Conservation (phyloP, 1,140 invertebrate genomes). For the Temnothorax nylanderi region DNA sequence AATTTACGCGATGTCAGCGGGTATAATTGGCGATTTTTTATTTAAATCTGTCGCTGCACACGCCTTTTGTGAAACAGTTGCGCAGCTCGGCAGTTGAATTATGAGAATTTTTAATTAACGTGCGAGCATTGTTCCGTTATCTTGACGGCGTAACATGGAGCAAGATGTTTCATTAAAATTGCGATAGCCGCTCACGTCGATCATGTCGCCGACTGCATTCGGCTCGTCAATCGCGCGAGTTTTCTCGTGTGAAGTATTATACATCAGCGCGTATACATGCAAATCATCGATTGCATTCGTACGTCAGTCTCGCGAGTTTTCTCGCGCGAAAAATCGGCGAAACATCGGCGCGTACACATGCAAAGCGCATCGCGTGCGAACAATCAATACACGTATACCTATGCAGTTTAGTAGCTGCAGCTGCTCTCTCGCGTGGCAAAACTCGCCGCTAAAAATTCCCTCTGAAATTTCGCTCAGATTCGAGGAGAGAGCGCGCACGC, state of each 20-base stretch:
- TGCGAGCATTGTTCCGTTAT: neutral
- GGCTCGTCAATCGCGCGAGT: too few relatives aligned
- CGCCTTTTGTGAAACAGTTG: neutral
- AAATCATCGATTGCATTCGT: neutral
- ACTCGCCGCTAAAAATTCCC: neutral
- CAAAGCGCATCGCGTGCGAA: neutral
- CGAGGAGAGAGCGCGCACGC: neutral
- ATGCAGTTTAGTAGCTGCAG: neutral
- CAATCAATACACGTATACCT: neutral
- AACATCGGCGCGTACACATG: neutral
- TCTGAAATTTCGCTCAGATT: neutral
- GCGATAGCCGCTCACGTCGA: neutral
- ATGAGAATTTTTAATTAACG: conserved; percentile 25
- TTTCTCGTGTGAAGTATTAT: too few relatives aligned
- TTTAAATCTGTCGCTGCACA: neutral
- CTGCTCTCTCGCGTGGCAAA: neutral
- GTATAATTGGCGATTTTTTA: neutral
- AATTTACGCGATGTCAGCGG: neutral
- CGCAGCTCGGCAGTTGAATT: neutral
- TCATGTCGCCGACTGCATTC: neutral
- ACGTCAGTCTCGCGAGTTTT: conserved; percentile 9
- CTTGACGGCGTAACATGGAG: neutral
- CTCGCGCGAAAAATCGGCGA: neutral
- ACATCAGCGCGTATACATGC: too few relatives aligned
- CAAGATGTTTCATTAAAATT: neutral